These are phyloP conservation scores for Drosophila bipectinata DNA, from an alignment of 1,140 invertebrate species.

Conservation along the genomic window DNA sequence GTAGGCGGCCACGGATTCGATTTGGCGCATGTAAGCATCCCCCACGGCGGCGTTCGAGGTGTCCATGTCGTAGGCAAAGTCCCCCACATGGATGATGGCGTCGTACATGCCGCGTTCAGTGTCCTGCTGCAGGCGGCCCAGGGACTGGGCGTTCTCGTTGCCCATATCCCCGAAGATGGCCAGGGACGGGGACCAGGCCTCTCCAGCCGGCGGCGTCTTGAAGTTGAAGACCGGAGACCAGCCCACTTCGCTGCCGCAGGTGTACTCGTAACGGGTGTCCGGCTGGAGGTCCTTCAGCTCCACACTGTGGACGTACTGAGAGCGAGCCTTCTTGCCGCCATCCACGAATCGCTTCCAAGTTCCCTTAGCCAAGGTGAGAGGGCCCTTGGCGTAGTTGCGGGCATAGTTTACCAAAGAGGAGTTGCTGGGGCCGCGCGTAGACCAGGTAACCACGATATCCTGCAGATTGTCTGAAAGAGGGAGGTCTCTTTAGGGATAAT, in stretches of 20 bases:
- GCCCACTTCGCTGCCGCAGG: conserved; percentile 90
- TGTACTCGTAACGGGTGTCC: conserved; percentile 90
- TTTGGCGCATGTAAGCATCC: conserved; percentile 95
- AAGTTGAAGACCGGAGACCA: conserved; percentile 93
- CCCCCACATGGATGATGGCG: conserved; percentile 95
- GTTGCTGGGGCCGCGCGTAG: conserved; percentile 90
- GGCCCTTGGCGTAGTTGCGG: conserved; percentile 85
- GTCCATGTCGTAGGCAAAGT: conserved; percentile 98
- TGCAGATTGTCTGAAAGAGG: conserved; percentile 85
- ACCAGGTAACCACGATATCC: conserved; percentile 95
- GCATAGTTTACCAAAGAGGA: conserved; percentile 92
- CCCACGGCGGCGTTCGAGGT: conserved; percentile 90
- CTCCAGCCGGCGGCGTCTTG: conserved; percentile 87
- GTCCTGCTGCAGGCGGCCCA: conserved; percentile 92
- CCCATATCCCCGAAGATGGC: conserved; percentile 97
- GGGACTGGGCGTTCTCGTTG: conserved; percentile 93
- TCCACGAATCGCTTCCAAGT: conserved; percentile 89
- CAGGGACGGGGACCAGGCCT: conserved; percentile 90
- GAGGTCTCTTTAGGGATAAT: not conserved
- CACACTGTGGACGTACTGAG: conserved; percentile 93
- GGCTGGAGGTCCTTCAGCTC: conserved; percentile 86
- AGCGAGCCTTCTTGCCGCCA: conserved; percentile 88
- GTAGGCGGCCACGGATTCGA: conserved; percentile 93
- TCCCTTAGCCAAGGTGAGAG: conserved; percentile 84
- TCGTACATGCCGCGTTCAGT: conserved; percentile 92